phyloP scores from a whole-genome alignment of 2,797 vertebrate species.

The Pangasius sanitwongsei region DNA sequence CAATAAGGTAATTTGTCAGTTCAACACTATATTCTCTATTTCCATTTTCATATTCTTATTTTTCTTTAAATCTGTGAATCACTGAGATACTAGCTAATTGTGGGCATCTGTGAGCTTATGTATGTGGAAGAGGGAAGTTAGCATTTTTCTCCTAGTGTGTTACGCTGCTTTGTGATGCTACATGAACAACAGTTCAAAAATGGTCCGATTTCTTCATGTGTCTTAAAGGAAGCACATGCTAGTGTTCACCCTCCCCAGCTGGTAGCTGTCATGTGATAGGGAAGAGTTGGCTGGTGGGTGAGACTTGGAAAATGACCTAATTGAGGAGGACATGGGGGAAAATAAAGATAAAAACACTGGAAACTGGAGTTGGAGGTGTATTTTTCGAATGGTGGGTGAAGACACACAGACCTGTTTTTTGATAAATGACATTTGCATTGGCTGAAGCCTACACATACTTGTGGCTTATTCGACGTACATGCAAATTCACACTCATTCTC shows the following conservation, averaged over 20 bases:
- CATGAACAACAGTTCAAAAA: neutral
- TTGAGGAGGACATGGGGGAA: too few relatives aligned
- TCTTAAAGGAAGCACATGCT: neutral
- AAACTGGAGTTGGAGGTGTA: neutral
- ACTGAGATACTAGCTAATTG: neutral
- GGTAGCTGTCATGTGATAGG: neutral
- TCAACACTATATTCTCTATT: neutral
- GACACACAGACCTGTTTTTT: neutral
- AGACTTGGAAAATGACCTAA: neutral
- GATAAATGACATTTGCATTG: neutral
- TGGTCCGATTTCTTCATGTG: neutral
- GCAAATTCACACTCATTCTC: slow-evolving; percentile 17
- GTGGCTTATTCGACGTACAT: neutral
- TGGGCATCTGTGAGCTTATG: neutral
- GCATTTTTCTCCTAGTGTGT: neutral
- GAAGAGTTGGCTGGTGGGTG: neutral
- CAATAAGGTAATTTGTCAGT: slow-evolving; percentile 82
- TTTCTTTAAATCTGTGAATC: neutral
- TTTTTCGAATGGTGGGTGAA: neutral
- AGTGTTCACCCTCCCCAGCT: too few relatives aligned
- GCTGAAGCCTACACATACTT: neutral
- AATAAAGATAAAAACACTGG: neutral
- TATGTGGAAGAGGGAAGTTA: neutral
- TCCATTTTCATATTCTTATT: neutral
- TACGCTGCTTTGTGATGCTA: neutral